phyloP scores from a whole-genome alignment of 1,140 invertebrate species.

The Temnothorax nylanderi region DNA sequence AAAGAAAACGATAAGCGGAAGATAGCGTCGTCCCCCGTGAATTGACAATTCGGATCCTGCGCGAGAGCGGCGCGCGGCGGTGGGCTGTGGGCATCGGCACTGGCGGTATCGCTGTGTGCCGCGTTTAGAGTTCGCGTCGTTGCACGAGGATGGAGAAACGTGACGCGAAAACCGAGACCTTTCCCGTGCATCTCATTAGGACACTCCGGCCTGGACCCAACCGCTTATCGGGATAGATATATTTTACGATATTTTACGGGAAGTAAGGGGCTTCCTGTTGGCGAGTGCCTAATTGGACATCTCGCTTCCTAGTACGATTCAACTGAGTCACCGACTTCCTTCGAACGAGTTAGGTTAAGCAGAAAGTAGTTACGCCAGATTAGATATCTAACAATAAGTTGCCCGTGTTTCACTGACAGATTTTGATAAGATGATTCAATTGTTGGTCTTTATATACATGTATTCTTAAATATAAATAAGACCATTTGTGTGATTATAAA shows the following conservation, averaged over 20 bases:
- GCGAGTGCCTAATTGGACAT: conserved; percentile 71
- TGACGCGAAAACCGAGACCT: conserved; percentile 75
- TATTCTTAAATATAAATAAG: not conserved
- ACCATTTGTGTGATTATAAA: not conserved
- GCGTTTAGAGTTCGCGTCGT: conserved; percentile 48
- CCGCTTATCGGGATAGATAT: conserved; percentile 72
- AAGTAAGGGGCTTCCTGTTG: conserved; percentile 72
- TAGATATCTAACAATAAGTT: not conserved
- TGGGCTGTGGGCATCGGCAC: not conserved
- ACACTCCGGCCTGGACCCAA: conserved; percentile 62
- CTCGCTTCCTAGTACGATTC: conserved; percentile 70
- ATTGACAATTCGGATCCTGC: conserved; percentile 63
- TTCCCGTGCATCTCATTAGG: conserved; percentile 74
- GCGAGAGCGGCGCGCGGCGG: not conserved
- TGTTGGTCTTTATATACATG: not conserved
- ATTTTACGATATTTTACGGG: conserved; percentile 69
- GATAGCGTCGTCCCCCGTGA: conserved; percentile 20
- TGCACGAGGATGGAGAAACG: conserved; percentile 70
- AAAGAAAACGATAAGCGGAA: conserved; percentile 13
- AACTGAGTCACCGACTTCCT: conserved; percentile 32
- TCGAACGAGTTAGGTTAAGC: conserved; percentile 6
- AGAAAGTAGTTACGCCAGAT: not conserved
- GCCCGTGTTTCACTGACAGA: not conserved
- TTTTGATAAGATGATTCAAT: conserved; percentile 5
- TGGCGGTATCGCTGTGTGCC: conserved; percentile 44